Conservation (phyloP, 2,888 invertebrate species). For the Nomada flava region DNA sequence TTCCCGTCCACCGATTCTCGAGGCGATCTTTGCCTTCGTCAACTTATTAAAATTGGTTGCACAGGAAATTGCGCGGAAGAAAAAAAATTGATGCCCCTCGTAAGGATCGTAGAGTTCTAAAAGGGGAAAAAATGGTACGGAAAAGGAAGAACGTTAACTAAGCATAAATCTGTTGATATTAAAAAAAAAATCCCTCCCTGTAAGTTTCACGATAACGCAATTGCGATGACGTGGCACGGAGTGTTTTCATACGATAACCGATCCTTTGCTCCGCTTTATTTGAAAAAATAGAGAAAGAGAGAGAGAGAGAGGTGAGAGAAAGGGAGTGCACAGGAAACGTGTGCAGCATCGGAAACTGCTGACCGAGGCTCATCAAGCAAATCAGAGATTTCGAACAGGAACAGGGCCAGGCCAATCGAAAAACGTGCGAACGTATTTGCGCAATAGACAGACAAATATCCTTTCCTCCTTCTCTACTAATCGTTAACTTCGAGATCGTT, state of each 20-base stretch:
- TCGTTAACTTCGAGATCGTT: slow-evolving; percentile 54
- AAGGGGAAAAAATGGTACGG: neutral
- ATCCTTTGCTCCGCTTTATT: slow-evolving; percentile 5
- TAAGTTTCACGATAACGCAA: neutral
- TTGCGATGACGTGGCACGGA: slow-evolving; percentile 3
- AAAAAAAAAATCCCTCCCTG: neutral
- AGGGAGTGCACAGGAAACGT: too few species aligned
- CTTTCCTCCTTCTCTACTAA: slow-evolving; percentile 27
- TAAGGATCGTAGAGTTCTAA: too few species aligned
- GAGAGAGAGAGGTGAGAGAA: neutral
- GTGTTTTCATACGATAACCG: slow-evolving; percentile 6
- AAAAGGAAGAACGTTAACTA: neutral
- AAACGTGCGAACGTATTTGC: slow-evolving; percentile 8
- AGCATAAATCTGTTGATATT: neutral
- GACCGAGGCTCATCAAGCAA: slow-evolving; percentile 3
- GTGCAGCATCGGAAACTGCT: neutral
- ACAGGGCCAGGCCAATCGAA: neutral
- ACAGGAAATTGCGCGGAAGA: neutral
- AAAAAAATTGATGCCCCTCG: neutral
- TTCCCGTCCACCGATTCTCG: too few species aligned
- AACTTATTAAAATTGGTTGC: neutral
- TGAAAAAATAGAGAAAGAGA: neutral
- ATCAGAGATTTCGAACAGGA: neutral
- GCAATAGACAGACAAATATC: slow-evolving; percentile 24
- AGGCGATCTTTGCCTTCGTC: neutral